phyloP scores from a whole-genome alignment of 2,113 vertebrate species.

The Cyanistes caeruleus region DNA sequence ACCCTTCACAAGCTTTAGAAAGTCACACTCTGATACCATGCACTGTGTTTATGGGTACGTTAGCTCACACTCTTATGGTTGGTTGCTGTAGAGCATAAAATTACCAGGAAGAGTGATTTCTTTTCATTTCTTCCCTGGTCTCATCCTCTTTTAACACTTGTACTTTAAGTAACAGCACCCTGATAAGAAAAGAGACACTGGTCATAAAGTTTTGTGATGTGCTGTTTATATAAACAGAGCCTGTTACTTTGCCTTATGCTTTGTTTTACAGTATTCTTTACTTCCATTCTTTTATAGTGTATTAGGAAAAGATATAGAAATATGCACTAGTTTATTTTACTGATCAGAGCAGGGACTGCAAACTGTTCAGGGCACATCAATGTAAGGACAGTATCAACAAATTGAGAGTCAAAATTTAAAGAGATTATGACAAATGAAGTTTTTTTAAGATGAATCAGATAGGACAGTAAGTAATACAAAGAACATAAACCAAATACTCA shows the following conservation, averaged over 20 bases:
- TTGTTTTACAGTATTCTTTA: background rate
- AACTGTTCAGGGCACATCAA: background rate
- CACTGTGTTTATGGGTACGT: background rate
- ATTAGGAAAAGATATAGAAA: background rate
- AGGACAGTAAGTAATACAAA: background rate
- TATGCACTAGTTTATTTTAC: background rate
- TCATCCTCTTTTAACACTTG: constrained; percentile 57
- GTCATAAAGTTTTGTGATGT: constrained; percentile 16
- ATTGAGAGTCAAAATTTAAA: background rate
- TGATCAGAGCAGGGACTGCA: background rate
- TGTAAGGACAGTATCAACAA: background rate
- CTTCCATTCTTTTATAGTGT: background rate
- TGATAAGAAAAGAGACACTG: constrained; percentile 35
- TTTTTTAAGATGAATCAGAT: background rate
- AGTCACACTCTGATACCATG: background rate
- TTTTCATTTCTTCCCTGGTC: constrained; percentile 51
- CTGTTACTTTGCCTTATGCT: background rate
- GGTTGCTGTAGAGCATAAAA: background rate
- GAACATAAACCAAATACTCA: background rate
- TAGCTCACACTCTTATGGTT: constrained; percentile 28
- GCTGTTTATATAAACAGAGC: background rate
- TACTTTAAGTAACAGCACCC: constrained; percentile 29
- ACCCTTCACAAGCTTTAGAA: background rate
- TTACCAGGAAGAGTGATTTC: constrained; percentile 49
- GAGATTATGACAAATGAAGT: background rate